Conservation (phyloP, 2,797 vertebrate species). For the Rhinogobio ventralis region DNA sequence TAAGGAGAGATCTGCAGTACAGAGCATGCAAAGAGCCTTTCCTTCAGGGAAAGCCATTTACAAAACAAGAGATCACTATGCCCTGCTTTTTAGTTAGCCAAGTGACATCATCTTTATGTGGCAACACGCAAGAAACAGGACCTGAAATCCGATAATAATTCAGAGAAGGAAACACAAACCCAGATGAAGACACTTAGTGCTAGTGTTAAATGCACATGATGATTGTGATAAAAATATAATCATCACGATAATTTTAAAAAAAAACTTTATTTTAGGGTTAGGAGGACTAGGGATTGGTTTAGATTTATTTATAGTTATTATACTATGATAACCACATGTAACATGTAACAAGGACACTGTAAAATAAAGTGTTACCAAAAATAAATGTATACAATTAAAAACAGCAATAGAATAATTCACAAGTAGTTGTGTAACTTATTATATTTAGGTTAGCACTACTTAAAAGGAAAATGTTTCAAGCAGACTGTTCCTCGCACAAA, state of each 20-base stretch:
- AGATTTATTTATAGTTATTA: background rate
- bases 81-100: slow-evolving; percentile 35
- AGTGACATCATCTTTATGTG: slow-evolving; percentile 42
- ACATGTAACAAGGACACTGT: background rate
- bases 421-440: background rate
- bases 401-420: background rate
- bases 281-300: background rate
- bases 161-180: slow-evolving; percentile 10
- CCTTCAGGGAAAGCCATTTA: slow-evolving; percentile 22
- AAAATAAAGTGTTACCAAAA: background rate
- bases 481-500: background rate
- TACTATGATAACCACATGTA: background rate
- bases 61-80: slow-evolving; percentile 22
- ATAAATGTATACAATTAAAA: background rate
- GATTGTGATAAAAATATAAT: no score
- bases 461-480: background rate
- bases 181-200: background rate
- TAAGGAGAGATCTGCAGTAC: slow-evolving; percentile 37
- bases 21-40: slow-evolving; percentile 49
- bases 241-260: background rate
- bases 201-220: background rate
- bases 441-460: background rate
- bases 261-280: background rate
- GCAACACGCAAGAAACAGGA: slow-evolving; percentile 53
- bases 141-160: slow-evolving; percentile 32